Conservation (phyloP, 2,888 invertebrate species). For the Seladonia tumulorum region DNA sequence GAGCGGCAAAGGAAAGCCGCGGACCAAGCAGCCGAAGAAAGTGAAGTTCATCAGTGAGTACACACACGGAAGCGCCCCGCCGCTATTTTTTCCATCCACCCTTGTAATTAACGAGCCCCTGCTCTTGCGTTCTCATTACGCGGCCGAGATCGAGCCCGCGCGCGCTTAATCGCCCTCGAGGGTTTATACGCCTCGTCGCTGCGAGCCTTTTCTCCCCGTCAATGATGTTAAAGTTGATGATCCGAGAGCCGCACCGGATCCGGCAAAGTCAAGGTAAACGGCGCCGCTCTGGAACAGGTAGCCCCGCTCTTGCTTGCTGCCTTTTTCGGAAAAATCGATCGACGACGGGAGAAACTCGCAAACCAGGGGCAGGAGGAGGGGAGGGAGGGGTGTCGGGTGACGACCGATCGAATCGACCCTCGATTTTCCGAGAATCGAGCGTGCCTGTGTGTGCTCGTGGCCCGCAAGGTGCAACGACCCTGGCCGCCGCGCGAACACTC, state of each 20-base stretch:
- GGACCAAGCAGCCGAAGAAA: conserved; percentile 95
- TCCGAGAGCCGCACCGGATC: neutral
- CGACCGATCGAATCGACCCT: conserved; percentile 7
- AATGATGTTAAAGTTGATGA: conserved; percentile 11
- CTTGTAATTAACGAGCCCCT: conserved; percentile 40
- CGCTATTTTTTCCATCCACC: conserved; percentile 3
- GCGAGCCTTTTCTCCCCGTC: conserved; percentile 6
- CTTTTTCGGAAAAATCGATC: conserved; percentile 10
- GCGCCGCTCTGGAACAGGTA: neutral
- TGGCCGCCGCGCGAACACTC: conserved; percentile 26
- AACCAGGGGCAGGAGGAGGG: neutral
- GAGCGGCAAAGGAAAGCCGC: conserved; percentile 90
- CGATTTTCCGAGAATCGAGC: conserved; percentile 4
- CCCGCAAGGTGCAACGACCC: conserved; percentile 65
- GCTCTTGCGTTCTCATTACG: neutral
- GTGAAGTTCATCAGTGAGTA: conserved; percentile 96
- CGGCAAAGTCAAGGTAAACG: conserved; percentile 12
- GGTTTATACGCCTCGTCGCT: conserved; percentile 20
- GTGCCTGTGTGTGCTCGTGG: neutral
- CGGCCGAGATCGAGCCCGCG: neutral
- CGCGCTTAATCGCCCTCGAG: conserved; percentile 16
- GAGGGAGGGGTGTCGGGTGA: too few species aligned
- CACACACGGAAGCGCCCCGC: conserved; percentile 6
- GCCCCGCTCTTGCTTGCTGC: neutral
- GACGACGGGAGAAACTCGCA: neutral